Base-by-base conservation (phyloP, 2,797 vertebrate species). In the Cossypha heuglini region DNA sequence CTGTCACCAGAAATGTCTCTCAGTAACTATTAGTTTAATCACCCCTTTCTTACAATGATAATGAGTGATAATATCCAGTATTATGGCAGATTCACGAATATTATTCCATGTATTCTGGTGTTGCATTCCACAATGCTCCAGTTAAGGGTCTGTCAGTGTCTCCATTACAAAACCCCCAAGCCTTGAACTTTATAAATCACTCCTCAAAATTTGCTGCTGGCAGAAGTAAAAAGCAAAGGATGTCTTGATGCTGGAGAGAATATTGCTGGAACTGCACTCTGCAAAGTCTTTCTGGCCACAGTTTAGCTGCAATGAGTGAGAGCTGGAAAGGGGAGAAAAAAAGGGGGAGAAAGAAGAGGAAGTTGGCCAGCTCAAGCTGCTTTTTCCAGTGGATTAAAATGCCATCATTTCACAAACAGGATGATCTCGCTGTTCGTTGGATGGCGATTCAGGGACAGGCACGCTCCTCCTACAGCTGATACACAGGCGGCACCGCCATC, bases 1-100 rank as follows among this genome's bases (percentile, higher is more conserved):
- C 96, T 98, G 98, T 97, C 98, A 97, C 93, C 88, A 97, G 97
- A 97, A 98, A 98, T 97, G 96, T 96, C 97, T 97, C 96, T 95
- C 95, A 89, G 96, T 96, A 98, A 98, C 97, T 97, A 96, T 97
- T 97, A 97, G 96, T 97, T 97, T 97, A 98, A 98, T 97, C 97
- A 97, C 88, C 90, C 85, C 93, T 96, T 97, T 94, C 97, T 97
- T 97, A 95, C 95, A 87, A 92, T 76, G 88, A 97, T 98, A 98
- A 98, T 97, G 97, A 98, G 90, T 48, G 93, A 95, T 97, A 97
- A 97, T 97, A 90, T 86, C 94, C 89, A 95, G 90, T 48, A 63
- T 93, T 95, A 97, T 83, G 77, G 95, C 83, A 73, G 94, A 95
- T 94, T 91, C 75, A 78, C 77, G 75, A 96, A 90, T 96, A 96